phyloP scores from a whole-genome alignment of 2,113 vertebrate genomes.

The Riparia riparia region DNA sequence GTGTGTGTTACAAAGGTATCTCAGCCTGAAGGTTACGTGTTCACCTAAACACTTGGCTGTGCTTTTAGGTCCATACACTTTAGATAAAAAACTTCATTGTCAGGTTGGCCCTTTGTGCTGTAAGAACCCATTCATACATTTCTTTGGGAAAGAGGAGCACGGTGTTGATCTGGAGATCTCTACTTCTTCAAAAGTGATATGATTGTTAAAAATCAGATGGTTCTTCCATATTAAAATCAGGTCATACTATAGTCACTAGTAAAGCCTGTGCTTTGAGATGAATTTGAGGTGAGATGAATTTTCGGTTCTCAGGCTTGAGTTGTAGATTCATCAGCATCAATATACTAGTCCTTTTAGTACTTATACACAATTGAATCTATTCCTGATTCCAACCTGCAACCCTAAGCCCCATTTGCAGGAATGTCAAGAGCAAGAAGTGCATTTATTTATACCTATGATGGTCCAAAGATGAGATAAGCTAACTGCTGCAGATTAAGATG shows the following conservation, averaged over 20 bases:
- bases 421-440: not conserved
- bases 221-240: not conserved
- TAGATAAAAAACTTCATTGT: not conserved
- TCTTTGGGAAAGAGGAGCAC: not conserved
- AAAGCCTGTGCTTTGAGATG: not conserved
- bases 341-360: not conserved
- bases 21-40: not conserved
- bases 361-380: not conserved
- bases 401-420: not conserved
- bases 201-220: not conserved
- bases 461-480: not conserved
- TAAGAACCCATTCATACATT: not conserved
- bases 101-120: not conserved
- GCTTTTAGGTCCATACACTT: accelerated
- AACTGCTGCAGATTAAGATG: not conserved
- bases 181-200: not conserved
- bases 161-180: not conserved
- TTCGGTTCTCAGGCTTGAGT: not conserved
- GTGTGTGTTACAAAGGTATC: not conserved
- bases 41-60: not conserved
- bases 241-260: not conserved
- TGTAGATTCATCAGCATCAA: not conserved
- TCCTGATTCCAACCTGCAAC: not conserved
- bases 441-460: not conserved
- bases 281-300: not conserved